Conservation (phyloP, 1,140 invertebrate genomes). For the Aphelenchoides besseyi region DNA sequence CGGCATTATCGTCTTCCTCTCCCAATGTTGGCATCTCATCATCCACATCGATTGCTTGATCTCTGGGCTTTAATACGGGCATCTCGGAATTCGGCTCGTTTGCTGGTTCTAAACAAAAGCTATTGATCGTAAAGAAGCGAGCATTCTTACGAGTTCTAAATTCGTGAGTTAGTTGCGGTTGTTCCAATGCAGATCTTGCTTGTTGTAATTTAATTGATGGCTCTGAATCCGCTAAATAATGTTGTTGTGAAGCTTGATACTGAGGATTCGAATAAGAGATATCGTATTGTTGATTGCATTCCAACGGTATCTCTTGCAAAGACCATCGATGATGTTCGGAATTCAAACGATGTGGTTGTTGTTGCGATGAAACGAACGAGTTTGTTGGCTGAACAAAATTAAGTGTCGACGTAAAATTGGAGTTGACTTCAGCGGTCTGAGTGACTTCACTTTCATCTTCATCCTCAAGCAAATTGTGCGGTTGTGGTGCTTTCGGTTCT, state of each 20-base stretch:
- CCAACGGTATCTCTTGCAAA: background rate
- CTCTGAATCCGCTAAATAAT: background rate
- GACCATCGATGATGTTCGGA: background rate
- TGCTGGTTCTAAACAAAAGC: background rate
- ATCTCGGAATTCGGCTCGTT: background rate
- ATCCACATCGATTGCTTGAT: background rate
- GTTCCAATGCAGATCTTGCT: background rate
- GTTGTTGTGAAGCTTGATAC: background rate
- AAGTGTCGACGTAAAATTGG: background rate
- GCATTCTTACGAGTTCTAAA: background rate
- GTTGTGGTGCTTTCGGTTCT: constrained; percentile 7
- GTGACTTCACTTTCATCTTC: background rate
- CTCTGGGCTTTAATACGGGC: constrained; percentile 7
- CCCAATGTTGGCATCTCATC: constrained; percentile 12
- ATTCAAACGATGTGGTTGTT: background rate
- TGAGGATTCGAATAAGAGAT: too few relatives aligned
- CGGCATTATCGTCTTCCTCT: background rate
- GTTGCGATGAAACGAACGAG: background rate
- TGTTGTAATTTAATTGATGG: background rate
- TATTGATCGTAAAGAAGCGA: background rate
- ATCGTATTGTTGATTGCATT: constrained; percentile 8
- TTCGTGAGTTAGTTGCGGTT: background rate
- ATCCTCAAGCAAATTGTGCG: constrained; percentile 3
- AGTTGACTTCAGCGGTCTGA: background rate
- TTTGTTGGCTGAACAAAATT: background rate